Evolutionary conservation across 1,140 invertebrate species (phyloP).

Genomic region (Cephus cinctus): DNA sequence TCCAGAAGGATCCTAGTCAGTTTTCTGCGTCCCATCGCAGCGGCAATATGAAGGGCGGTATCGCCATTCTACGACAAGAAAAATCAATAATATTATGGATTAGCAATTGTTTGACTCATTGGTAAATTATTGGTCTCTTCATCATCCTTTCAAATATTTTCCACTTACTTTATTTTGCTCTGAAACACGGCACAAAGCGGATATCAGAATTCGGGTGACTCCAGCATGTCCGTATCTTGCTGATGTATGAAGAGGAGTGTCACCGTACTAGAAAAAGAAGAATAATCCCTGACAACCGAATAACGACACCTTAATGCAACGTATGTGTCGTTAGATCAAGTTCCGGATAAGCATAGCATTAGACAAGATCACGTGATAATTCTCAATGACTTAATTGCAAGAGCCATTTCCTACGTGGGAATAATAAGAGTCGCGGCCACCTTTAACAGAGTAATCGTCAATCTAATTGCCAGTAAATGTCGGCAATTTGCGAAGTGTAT

Average conservation of each 20-base stretch:
- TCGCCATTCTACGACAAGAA: slow-evolving; percentile 78
- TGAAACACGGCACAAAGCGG: slow-evolving; percentile 81
- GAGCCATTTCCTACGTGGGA: too few relatives aligned
- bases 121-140: slow-evolving; percentile 1
- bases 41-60: slow-evolving; percentile 88
- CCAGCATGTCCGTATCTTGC: slow-evolving; percentile 95
- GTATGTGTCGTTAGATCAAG: too few relatives aligned
- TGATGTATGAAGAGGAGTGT: slow-evolving; percentile 92
- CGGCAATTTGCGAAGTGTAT: too few relatives aligned
- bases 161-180: slow-evolving; percentile 83
- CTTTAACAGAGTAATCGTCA: too few relatives aligned
- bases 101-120: neutral
- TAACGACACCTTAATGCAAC: too few relatives aligned
- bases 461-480: too few relatives aligned
- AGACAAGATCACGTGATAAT: too few relatives aligned
- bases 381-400: too few relatives aligned
- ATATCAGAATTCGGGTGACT: slow-evolving; percentile 90
- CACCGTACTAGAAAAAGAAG: slow-evolving; percentile 78
- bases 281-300: too few relatives aligned
- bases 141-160: slow-evolving; percentile 1
- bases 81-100: slow-evolving; percentile 3
- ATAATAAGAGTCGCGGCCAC: too few relatives aligned
- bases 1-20: slow-evolving; percentile 88
- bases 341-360: too few relatives aligned
- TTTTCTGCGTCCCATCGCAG: slow-evolving; percentile 90